Conservation (phyloP, 2,888 invertebrate genomes). For the Cerceris ruficornis region DNA sequence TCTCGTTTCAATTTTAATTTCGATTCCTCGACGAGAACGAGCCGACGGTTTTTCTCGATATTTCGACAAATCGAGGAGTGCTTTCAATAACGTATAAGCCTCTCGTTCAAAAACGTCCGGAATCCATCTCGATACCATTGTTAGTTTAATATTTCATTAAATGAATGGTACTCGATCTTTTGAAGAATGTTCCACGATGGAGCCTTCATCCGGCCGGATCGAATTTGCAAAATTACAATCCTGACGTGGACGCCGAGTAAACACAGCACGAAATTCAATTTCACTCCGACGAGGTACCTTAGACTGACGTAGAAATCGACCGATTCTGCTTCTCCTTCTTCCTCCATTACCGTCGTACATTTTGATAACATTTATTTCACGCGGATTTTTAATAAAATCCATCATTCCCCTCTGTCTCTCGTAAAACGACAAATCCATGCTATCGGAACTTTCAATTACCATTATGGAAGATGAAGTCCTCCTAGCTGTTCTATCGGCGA, state of each 20-base stretch:
- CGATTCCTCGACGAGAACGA: slow-evolving; percentile 12
- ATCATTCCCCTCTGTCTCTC: too few species aligned
- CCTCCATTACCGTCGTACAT: too few species aligned
- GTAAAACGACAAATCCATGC: too few species aligned
- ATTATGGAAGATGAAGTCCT: slow-evolving; percentile 23
- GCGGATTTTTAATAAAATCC: too few species aligned
- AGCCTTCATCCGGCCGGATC: neutral
- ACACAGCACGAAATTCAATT: neutral
- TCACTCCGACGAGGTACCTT: neutral
- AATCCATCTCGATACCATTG: slow-evolving; percentile 34
- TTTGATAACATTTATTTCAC: too few species aligned
- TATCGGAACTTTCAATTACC: slow-evolving; percentile 2
- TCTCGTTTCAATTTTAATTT: slow-evolving; percentile 50
- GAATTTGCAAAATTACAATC: slow-evolving; percentile 24
- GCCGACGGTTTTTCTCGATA: slow-evolving; percentile 15
- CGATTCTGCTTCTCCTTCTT: too few species aligned
- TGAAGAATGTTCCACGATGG: neutral
- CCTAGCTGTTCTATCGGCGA: slow-evolving; percentile 42
- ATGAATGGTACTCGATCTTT: slow-evolving; percentile 33
- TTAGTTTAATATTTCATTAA: slow-evolving; percentile 54
- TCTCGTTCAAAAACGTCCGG: slow-evolving; percentile 31
- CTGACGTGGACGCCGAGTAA: too few species aligned
- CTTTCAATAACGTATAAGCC: slow-evolving; percentile 47
- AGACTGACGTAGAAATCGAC: neutral
- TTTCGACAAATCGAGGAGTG: slow-evolving; percentile 29